Evolutionary conservation across 2,797 vertebrate genomes (phyloP).

Genomic region (Helarctos malayanus): DNA sequence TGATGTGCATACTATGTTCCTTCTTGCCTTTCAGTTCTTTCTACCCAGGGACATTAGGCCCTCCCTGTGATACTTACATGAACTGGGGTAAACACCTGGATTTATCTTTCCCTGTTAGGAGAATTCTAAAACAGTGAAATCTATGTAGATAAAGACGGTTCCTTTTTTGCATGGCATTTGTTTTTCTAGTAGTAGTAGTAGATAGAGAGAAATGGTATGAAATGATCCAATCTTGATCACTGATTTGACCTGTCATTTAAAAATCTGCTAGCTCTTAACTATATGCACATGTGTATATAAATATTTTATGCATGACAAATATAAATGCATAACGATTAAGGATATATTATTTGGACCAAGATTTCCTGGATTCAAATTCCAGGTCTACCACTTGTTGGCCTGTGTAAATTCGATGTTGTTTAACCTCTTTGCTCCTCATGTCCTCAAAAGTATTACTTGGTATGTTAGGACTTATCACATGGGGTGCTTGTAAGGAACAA

Average conservation of each 20-base stretch:
- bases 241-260: not conserved
- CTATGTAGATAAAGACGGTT: not conserved
- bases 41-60: rapidly evolving
- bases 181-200: not conserved
- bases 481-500: not conserved
- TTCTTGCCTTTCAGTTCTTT: not conserved
- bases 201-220: not conserved
- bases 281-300: not conserved
- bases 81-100: not conserved
- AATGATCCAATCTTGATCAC: not conserved
- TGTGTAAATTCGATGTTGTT: not conserved
- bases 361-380: not conserved
- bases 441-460: not conserved
- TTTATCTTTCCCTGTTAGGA: not conserved
- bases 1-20: rapidly evolving
- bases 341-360: not conserved
- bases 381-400: not conserved
- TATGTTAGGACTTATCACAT: not conserved
- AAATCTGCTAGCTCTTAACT: not conserved
- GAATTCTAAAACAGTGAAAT: not conserved
- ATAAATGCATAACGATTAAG: not conserved
- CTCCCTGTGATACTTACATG: not conserved
- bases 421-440: not conserved
- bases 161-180: not conserved
- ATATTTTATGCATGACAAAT: not conserved